These are phyloP conservation scores for Caloenas nicobarica DNA, from an alignment of 2,113 vertebrate genomes.

Conservation along the genomic window DNA sequence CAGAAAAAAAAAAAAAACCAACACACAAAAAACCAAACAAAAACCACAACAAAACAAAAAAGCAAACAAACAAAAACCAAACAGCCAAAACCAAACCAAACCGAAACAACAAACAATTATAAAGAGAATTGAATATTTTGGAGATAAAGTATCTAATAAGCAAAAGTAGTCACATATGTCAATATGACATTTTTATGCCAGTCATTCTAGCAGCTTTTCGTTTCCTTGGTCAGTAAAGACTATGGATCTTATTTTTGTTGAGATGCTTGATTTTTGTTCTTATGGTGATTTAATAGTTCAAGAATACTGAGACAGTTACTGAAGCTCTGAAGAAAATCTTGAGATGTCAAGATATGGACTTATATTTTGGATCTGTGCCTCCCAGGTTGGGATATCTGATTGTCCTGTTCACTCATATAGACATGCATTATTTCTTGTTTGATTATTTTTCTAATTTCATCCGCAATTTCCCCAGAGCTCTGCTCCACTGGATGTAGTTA, in stretches of 20 bases:
- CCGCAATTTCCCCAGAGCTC: neutral
- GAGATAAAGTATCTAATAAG: neutral
- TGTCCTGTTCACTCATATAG: neutral
- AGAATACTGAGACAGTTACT: neutral
- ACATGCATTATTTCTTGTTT: neutral
- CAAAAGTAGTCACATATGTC: neutral
- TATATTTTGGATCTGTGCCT: neutral
- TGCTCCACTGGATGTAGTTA: neutral
- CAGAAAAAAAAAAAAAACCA: neutral
- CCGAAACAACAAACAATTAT: neutral
- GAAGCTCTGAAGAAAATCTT: neutral
- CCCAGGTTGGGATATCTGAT: neutral
- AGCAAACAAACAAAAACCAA: too few relatives aligned
- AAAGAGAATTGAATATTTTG: neutral
- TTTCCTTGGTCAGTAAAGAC: neutral
- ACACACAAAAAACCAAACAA: too few relatives aligned
- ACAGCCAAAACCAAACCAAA: too few relatives aligned
- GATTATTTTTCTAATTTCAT: neutral
- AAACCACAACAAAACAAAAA: neutral
- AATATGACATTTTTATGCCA: neutral
- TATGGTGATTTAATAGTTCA: neutral
- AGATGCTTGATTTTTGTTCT: neutral
- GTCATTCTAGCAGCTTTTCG: neutral
- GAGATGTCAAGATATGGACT: neutral
- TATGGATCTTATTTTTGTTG: neutral